Evolutionary conservation across 2,113 vertebrate genomes (phyloP).

Genomic region (Scomber scombrus): DNA sequence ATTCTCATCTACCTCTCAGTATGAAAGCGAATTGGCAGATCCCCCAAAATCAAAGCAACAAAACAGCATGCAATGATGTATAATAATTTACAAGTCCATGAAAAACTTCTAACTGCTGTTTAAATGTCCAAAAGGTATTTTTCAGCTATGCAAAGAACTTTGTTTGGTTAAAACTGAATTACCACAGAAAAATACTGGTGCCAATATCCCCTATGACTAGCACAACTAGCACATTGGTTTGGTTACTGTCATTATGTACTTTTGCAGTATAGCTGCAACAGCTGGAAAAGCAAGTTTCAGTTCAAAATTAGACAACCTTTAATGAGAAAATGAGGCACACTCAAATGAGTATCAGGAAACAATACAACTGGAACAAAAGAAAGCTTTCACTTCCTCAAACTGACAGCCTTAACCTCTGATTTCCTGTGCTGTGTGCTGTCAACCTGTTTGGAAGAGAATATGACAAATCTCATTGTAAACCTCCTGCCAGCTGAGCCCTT

Average conservation of each 20-base stretch:
- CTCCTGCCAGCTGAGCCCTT: conserved; percentile 66
- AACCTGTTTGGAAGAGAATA: conserved; percentile 37
- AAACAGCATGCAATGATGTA: not conserved
- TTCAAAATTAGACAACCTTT: not conserved
- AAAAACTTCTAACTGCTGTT: not conserved
- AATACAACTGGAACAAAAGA: not conserved
- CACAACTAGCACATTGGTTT: no score
- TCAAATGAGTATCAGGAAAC: not conserved
- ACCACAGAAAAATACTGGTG: not conserved
- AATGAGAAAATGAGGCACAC: not conserved
- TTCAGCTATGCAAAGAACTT: no score
- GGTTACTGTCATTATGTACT: not conserved
- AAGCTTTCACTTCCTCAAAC: not conserved
- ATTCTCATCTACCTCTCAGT: no score
- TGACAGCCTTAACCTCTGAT: conserved; percentile 15
- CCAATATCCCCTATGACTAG: no score
- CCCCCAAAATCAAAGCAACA: not conserved
- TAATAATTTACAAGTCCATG: not conserved
- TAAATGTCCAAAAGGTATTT: no score
- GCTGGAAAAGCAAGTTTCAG: not conserved
- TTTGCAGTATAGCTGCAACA: not conserved
- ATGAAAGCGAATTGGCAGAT: no score
- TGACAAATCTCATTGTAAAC: conserved; percentile 55
- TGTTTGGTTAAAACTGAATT: no score
- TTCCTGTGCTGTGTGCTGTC: not conserved